phyloP scores from a whole-genome alignment of 2,888 invertebrate species.

The Malthinus seriepunctatus region DNA sequence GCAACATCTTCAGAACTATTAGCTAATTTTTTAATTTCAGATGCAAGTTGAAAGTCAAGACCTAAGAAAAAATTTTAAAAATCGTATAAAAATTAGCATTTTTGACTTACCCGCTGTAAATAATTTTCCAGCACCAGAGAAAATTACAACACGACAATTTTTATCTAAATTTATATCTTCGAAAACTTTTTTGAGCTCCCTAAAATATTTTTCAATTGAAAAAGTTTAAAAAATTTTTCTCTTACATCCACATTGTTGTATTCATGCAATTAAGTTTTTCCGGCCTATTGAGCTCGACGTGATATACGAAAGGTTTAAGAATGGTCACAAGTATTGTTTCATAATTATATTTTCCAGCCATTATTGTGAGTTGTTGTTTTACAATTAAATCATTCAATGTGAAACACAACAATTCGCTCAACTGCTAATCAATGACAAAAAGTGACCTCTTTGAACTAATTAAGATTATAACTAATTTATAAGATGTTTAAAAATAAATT shows the following conservation, averaged over 20 bases:
- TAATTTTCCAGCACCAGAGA: slow-evolving; percentile 86
- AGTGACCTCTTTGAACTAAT: too few relatives aligned
- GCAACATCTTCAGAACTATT: slow-evolving; percentile 72
- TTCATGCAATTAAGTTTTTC: slow-evolving; percentile 86
- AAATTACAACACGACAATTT: slow-evolving; percentile 83
- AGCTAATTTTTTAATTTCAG: slow-evolving; percentile 59
- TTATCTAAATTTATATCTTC: slow-evolving; percentile 70
- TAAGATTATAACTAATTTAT: too few relatives aligned
- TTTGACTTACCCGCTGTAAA: slow-evolving; percentile 75
- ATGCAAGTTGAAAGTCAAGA: slow-evolving; percentile 71
- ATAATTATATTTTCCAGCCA: slow-evolving; percentile 50
- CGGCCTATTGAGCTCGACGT: slow-evolving; percentile 90
- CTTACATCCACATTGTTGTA: slow-evolving; percentile 80
- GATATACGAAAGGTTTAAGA: slow-evolving; percentile 74
- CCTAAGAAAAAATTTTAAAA: slow-evolving; percentile 55
- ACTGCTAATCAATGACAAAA: too few relatives aligned
- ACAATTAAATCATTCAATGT: too few relatives aligned
- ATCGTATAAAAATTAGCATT: slow-evolving; percentile 7
- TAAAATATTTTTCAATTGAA: slow-evolving; percentile 50
- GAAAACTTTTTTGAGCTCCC: slow-evolving; percentile 85
- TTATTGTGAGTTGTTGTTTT: too few relatives aligned
- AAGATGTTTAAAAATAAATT: too few relatives aligned
- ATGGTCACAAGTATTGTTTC: slow-evolving; percentile 69
- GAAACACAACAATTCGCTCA: too few relatives aligned
- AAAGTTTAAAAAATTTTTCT: slow-evolving; percentile 33